Evolutionary conservation across 2,797 vertebrate species (phyloP).

Genomic region (Gila robusta): DNA sequence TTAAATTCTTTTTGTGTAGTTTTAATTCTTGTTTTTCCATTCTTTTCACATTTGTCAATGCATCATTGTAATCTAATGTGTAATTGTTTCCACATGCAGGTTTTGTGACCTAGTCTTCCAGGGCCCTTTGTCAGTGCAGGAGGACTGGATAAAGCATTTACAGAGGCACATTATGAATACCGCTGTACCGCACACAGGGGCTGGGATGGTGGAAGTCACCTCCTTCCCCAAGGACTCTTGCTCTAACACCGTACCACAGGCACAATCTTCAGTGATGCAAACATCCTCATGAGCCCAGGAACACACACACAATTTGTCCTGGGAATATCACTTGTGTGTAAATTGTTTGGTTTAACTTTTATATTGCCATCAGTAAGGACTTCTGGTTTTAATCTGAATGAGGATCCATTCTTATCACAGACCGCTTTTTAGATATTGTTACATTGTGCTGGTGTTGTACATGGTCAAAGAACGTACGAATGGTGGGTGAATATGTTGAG

Average conservation of each 20-base stretch:
- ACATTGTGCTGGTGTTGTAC: slow-evolving; percentile 75
- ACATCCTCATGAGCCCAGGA: slow-evolving; percentile 87
- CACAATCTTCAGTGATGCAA: slow-evolving; percentile 85
- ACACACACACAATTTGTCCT: background rate
- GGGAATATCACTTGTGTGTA: slow-evolving; percentile 24
- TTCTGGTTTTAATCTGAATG: slow-evolving; percentile 57
- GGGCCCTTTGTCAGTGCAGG: slow-evolving; percentile 97
- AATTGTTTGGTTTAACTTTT: slow-evolving; percentile 50
- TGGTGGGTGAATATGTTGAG: slow-evolving; percentile 69
- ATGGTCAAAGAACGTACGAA: slow-evolving; percentile 67
- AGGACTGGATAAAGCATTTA: slow-evolving; percentile 99
- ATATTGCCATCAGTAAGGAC: slow-evolving; percentile 51
- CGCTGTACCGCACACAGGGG: slow-evolving; percentile 96
- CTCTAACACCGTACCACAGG: slow-evolving; percentile 73
- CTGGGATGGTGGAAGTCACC: slow-evolving; percentile 96
- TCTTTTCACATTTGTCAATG: background rate
- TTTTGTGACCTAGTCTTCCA: slow-evolving; percentile 99
- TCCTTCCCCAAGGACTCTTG: slow-evolving; percentile 82
- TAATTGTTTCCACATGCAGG: slow-evolving; percentile 69
- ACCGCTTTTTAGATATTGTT: slow-evolving; percentile 68
- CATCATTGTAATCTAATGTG: background rate
- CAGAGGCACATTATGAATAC: slow-evolving; percentile 99
- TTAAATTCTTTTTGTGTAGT: background rate
- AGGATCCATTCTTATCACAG: slow-evolving; percentile 40
- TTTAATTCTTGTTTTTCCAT: background rate